Evolutionary conservation across 2,797 vertebrate genomes (phyloP).

Genomic region (Mormyrops boulengeri): DNA sequence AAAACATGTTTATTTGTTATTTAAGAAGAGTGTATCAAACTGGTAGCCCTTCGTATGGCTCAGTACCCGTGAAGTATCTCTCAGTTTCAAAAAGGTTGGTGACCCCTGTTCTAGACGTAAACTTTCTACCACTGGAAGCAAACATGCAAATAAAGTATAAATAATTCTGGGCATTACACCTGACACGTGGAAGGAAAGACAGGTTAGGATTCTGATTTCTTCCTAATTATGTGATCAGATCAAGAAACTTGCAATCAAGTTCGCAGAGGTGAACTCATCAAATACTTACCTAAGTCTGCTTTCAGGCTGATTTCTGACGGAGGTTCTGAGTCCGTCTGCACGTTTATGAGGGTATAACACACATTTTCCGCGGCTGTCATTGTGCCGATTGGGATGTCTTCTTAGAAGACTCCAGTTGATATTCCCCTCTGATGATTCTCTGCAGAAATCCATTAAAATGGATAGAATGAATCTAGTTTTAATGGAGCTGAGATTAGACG

Average conservation of each 20-base stretch:
- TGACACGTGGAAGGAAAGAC: not conserved
- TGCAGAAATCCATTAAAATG: not conserved
- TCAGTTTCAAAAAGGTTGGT: no score
- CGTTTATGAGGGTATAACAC: constrained; percentile 96
- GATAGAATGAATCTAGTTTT: not conserved
- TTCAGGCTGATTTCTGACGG: constrained; percentile 96
- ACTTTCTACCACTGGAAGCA: not conserved
- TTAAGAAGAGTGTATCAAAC: no score
- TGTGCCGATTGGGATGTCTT: constrained; percentile 48
- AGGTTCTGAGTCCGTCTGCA: constrained; percentile 89
- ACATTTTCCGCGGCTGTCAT: constrained; percentile 99
- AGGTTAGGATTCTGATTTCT: not conserved
- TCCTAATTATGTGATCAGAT: not conserved
- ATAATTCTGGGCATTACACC: not conserved
- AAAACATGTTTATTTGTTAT: no score
- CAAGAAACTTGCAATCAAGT: not conserved
- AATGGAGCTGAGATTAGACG: not conserved
- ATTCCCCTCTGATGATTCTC: not conserved
- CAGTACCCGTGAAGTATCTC: no score
- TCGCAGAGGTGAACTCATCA: not conserved
- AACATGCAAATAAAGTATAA: not conserved
- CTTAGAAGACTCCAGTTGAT: constrained; percentile 40
- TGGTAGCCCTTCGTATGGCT: no score
- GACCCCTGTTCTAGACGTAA: not conserved
- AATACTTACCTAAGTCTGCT: constrained; percentile 79